These are phyloP conservation scores for Zosterops japonicus DNA, from an alignment of 2,113 vertebrate genomes.

Conservation along the genomic window DNA sequence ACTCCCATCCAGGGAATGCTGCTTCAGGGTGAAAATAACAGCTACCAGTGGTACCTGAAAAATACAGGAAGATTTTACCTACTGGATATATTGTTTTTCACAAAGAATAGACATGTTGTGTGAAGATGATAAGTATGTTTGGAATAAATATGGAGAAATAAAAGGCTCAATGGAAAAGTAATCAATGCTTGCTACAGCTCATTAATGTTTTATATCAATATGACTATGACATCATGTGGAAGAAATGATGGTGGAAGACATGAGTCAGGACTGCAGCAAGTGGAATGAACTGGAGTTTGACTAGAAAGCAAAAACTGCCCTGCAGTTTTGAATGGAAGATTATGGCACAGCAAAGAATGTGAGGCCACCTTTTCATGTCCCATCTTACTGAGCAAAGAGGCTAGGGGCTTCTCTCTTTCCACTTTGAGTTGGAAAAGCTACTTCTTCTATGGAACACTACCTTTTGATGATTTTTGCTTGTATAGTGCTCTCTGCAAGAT, in stretches of 20 bases:
- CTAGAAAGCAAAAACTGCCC: background rate
- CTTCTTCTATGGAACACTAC: background rate
- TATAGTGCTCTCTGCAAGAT: background rate
- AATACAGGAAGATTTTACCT: background rate
- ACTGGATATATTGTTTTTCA: background rate
- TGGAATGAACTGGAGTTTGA: background rate
- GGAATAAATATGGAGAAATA: background rate
- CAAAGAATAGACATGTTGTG: background rate
- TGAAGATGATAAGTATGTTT: background rate
- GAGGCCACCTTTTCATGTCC: background rate
- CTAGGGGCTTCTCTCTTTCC: background rate
- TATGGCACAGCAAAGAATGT: background rate
- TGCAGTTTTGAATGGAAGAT: background rate
- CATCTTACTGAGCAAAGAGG: background rate
- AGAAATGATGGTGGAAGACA: background rate
- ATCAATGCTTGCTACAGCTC: background rate
- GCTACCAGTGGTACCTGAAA: background rate
- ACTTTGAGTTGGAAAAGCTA: background rate
- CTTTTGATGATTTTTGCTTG: background rate
- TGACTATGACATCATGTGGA: background rate
- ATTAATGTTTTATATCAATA: background rate
- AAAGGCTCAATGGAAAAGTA: background rate
- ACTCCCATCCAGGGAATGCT: background rate
- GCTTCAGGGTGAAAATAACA: background rate
- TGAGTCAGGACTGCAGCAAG: background rate